Base-by-base conservation (phyloP, 2,113 vertebrate genomes). In the Toxotes chatareus region DNA sequence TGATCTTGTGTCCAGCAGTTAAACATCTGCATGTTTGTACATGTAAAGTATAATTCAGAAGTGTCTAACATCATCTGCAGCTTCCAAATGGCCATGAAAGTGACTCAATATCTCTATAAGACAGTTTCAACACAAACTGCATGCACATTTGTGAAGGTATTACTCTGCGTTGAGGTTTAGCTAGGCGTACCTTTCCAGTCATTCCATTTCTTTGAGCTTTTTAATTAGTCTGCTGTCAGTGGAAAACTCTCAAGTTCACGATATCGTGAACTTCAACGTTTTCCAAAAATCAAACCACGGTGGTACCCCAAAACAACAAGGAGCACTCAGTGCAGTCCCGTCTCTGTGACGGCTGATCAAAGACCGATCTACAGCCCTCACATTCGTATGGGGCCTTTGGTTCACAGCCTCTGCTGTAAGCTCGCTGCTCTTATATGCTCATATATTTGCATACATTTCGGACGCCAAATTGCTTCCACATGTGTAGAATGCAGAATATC, bases 391-490 rank as follows among this genome's bases (percentile, higher is more conserved):
- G 70, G 70, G 64, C 64, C 57, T 51, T 72, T 7, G 38, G 55
- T 44, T 60, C 36, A 73, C 27, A 67, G 69, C 40, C 44, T 27
- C 32, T 56, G 78, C 60, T 46, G 44, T 14, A 21, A 38, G 34
- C 34, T 51, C 27, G 38, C 55, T 32, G 17, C 34, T 57, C 69
- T 79, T 75, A 71, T 36, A 79, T 32, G 13, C 21, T 59, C 69
- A 82, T 75, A 76, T 46, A 79, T 82, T 53, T 60, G 62, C 79
- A 82, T 86, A 65, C 4, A 59, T 78, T 73, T 51, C 60, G 23
- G 27, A 38, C 1, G 11, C 11, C 4, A 47, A 66, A 69, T 38
- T 53, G 70, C 75, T 83, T 79, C 70, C 79, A 81, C 64, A 68
- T 85, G 84, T 67, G 61, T 6, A 23, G 14, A 7, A 55, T 51